Evolutionary conservation across 2,888 invertebrate species (phyloP), one percentile per base, ranked within the genome.

Genomic region (Amphipoea oculea): DNA sequence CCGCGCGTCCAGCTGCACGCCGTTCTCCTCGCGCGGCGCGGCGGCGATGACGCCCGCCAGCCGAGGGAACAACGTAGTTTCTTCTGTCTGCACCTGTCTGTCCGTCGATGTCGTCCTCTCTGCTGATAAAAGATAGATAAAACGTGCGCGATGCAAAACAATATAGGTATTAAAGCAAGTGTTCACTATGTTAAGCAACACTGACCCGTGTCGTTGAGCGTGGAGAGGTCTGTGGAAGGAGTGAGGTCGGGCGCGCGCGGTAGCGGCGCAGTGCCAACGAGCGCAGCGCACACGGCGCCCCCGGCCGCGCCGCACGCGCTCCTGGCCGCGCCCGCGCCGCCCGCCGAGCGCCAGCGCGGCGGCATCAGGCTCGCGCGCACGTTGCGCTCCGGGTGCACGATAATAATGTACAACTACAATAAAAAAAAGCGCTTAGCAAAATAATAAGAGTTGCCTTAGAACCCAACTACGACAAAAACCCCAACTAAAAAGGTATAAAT

Each of bases 41-140:
- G 45, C 63, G 14, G 42, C 23, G 17, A 40, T 66, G 9, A 14
- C 87, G 81, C 63, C 83, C 79, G 42, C 68, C 23, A 74, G 63
- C 17, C 67, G 60, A 17, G 92, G 92, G 74, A 90, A 92, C 79
- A 89, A 82, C 42, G 85, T 70, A 14, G 88, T 81, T n/a, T 94
- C 95, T 29, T 96, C 96, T 14, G 96, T 96, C 88, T 96, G 96
- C 76, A 95, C 95, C 68, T 94, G 94, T 9, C 95, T 92, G 85
- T 96, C 95, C 12, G 92, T 89, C 17, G 92, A 93, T n/a, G 91
- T 91, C 29, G 92, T 91, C 71, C 92, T 91, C 79, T 95, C 95
- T 95, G 92, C 5, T 78, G 80, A 66, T 9, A n/a, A 66, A 29
- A 40, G 4, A 78, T 11, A 78, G 42, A 45, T 45, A 42, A 6